Evolutionary conservation across 1,140 invertebrate genomes (phyloP), one percentile per base, ranked within the genome.

Genomic region (Agrilus planipennis): DNA sequence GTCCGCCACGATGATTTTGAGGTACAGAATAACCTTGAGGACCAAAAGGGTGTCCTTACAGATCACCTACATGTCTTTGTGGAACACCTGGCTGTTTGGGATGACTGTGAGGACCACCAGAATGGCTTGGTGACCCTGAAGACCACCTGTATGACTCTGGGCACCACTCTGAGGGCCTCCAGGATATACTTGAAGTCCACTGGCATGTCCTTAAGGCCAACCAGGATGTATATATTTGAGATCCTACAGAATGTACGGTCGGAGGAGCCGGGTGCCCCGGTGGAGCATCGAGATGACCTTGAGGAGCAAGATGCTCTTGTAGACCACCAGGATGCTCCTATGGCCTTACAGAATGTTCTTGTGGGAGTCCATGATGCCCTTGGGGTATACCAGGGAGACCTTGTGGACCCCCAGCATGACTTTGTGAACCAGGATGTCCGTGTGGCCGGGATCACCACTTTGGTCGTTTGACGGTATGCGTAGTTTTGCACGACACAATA

Each of bases 21-120:
- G 46, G 42, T 5, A 39, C 43, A 3, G 46, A 43, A 48, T 48
- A 43, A 9, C 37, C 36, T n/a, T 41, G 47, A 28, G 31, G 22
- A 5, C 38, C 41, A 22, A 29, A 40, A 22, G 15, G 25, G 34
- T 37, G 47, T 15, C 47, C 39, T 34, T 49, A 46, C 0, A 50
- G 53, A 5, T 49, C 53, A 11, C 46, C 53, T n/a, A n/a, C n/a
- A 39, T 62, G 63, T 29, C 58, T 59, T 21, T 36, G 34, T 15
- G 7, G 3, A 55, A 64, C 57, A 48, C 60, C 59, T 43, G 62
- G 61, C 4, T 54, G 42, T 27, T 39, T 36, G 9, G 49, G 45
- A 17, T 47, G 44, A 25, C n/a, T n/a, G n/a, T n/a, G n/a, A n/a
- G 44, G 45, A 21, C 27, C 34, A n/a, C n/a, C n/a, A 35, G 44